Percentiles rank a stretch among this genome's conserved stretches.
Evolutionary conservation across 1,140 invertebrate species (phyloP).

Genomic region (Cydia amplana): DNA sequence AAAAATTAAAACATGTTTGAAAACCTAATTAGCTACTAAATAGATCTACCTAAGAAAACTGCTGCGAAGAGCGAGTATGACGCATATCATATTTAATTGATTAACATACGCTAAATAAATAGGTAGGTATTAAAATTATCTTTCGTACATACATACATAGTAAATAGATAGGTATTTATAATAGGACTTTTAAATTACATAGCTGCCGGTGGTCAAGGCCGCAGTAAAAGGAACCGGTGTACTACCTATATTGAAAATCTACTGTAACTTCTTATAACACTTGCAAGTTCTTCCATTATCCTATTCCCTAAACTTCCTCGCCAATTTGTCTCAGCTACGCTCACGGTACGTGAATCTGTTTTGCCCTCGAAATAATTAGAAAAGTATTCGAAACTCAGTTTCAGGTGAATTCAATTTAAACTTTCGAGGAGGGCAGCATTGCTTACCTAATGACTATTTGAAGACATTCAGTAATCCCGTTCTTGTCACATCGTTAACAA

Average conservation of each 20-base stretch:
- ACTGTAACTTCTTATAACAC: neutral
- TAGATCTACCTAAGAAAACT: too few species aligned
- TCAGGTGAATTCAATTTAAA: constrained; percentile 62
- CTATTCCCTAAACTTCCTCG: neutral
- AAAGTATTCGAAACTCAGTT: constrained; percentile 55
- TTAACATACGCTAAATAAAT: too few species aligned
- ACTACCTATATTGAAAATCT: neutral
- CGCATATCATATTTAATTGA: too few species aligned
- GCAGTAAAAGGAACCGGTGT: too few species aligned
- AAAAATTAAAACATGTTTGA: too few species aligned
- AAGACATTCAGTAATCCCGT: neutral
- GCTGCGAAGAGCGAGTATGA: too few species aligned
- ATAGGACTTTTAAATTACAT: too few species aligned
- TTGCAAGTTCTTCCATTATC: neutral
- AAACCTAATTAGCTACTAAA: too few species aligned
- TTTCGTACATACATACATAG: too few species aligned
- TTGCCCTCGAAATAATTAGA: constrained; percentile 51
- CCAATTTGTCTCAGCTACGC: constrained; percentile 26
- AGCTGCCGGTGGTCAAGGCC: too few species aligned
- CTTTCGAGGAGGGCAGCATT: constrained; percentile 42
- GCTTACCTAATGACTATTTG: constrained; percentile 27
- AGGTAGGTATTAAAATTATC: too few species aligned
- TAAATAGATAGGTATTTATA: too few species aligned
- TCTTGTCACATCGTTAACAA: neutral
- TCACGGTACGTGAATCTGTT: constrained; percentile 28